Conservation (phyloP, 2,888 invertebrate genomes). For the Agrotis puta region DNA sequence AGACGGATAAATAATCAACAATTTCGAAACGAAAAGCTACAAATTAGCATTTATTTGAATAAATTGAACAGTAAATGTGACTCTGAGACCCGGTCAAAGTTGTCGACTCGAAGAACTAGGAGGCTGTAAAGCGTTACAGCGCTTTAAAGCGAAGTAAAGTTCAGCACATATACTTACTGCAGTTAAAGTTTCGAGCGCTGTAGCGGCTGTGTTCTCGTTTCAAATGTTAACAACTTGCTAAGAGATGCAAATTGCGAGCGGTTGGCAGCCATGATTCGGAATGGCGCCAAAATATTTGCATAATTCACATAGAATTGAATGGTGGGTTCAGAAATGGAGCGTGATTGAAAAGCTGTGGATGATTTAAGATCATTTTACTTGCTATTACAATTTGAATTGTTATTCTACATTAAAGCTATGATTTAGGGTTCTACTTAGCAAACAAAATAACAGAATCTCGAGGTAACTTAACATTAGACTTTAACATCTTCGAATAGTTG, state of each 20-base stretch:
- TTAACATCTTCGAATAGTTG: not conserved
- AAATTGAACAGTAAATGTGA: conserved; percentile 85
- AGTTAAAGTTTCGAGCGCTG: conserved; percentile 68
- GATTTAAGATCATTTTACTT: conserved; percentile 74
- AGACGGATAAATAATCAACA: conserved; percentile 86
- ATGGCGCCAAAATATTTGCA: conserved; percentile 87
- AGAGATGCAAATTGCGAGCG: conserved; percentile 89
- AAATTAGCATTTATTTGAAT: conserved; percentile 89
- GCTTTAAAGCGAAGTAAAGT: conserved; percentile 62
- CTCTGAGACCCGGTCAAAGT: conserved; percentile 78
- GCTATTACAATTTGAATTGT: conserved; percentile 53
- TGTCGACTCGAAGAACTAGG: conserved; percentile 61
- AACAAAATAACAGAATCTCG: conserved; percentile 14
- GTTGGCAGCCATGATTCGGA: conserved; percentile 87
- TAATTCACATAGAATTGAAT: conserved; percentile 85
- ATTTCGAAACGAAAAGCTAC: conserved; percentile 82
- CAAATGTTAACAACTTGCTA: conserved; percentile 83
- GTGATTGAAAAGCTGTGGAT: conserved; percentile 80
- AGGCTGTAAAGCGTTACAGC: conserved; percentile 57
- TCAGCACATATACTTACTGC: conserved; percentile 23
- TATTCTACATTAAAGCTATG: conserved; percentile 55
- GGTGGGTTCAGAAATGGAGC: conserved; percentile 76
- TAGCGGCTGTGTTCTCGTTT: conserved; percentile 71
- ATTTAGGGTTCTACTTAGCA: conserved; percentile 28
- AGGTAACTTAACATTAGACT: not conserved